Evolutionary conservation across 2,113 vertebrate species (phyloP).

Genomic region (Ciconia maguari): DNA sequence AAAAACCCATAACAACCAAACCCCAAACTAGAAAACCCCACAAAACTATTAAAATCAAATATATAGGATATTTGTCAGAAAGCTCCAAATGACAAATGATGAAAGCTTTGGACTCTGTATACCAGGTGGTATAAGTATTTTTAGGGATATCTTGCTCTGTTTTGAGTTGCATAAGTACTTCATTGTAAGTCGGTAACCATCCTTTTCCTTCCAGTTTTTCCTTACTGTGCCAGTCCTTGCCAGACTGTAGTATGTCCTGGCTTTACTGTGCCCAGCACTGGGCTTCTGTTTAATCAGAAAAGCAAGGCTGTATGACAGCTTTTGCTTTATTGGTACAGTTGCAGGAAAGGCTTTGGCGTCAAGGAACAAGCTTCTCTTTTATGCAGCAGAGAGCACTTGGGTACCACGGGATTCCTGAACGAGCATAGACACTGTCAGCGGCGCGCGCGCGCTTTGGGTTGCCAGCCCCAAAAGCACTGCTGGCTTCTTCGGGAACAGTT

Average conservation of each 20-base stretch:
- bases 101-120: not conserved
- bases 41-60: not conserved
- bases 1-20: no score
- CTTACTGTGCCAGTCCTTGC: not conserved
- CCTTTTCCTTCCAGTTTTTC: not conserved
- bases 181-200: not conserved
- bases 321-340: not conserved
- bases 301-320: not conserved
- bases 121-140: not conserved
- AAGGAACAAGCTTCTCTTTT: not conserved
- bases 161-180: not conserved
- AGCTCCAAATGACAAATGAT: not conserved
- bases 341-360: not conserved
- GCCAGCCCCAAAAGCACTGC: not conserved
- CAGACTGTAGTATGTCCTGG: not conserved
- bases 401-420: not conserved
- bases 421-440: fast-evolving
- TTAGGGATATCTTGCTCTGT: not conserved
- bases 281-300: not conserved
- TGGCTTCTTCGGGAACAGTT: not conserved
- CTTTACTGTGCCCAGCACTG: not conserved
- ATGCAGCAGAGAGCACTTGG: not conserved
- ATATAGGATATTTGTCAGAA: not conserved
- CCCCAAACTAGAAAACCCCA: fast-evolving
- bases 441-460: fast-evolving